Evolutionary conservation across 2,888 invertebrate species (phyloP).

Genomic region (Clanis bilineata): DNA sequence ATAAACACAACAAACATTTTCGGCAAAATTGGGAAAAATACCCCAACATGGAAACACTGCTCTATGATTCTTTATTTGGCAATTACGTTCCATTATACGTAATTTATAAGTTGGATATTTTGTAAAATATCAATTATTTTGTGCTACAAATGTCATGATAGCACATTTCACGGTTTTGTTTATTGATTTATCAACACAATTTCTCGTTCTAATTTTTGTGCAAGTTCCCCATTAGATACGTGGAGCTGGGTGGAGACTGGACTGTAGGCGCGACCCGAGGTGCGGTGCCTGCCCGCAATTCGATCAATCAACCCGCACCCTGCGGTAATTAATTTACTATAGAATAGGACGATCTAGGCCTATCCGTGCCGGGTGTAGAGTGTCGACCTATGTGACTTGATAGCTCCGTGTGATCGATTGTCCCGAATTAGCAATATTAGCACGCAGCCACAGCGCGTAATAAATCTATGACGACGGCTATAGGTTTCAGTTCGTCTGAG

Average conservation of each 20-base stretch:
- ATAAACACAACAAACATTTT: no score
- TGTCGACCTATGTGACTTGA: conserved; percentile 24
- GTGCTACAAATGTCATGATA: no score
- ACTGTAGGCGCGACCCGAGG: conserved; percentile 46
- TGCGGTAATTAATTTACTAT: conserved; percentile 60
- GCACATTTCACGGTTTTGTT: no score
- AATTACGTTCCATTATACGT: no score
- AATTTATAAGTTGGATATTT: no score
- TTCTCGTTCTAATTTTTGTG: no score
- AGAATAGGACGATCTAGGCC: conserved; percentile 24
- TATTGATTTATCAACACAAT: no score
- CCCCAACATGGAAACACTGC: no score
- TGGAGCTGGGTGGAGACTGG: conserved; percentile 43
- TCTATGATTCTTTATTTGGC: no score
- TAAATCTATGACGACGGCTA: conserved; percentile 27
- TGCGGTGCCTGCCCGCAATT: conserved; percentile 36
- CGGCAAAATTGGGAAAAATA: no score
- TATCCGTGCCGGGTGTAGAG: conserved; percentile 20
- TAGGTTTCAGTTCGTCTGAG: not conserved
- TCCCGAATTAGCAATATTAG: conserved; percentile 35
- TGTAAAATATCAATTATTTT: no score
- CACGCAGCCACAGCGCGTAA: conserved; percentile 26
- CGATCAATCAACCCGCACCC: conserved; percentile 62
- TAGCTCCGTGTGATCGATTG: conserved; percentile 33
- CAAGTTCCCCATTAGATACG: conserved; percentile 62